A percentile compares a stretch with the other conserved stretches of the same genome.
These are phyloP conservation scores for Drosophila putrida DNA, from an alignment of 2,888 invertebrate genomes.

Conservation along the genomic window DNA sequence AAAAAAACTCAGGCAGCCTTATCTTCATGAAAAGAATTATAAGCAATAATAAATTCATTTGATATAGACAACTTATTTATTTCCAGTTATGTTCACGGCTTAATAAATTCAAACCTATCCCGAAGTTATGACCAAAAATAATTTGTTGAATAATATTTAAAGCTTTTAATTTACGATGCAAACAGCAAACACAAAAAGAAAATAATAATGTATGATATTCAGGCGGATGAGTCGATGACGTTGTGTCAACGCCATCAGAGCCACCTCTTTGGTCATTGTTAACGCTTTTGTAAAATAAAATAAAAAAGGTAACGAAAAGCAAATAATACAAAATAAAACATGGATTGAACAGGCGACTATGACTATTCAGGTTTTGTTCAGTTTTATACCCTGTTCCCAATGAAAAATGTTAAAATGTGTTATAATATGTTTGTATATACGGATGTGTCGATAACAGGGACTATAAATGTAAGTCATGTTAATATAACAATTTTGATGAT, in stretches of 20 bases:
- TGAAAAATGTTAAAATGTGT: background rate
- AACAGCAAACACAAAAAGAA: conserved; percentile 10
- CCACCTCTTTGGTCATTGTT: conserved; percentile 38
- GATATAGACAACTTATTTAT: background rate
- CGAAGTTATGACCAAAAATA: conserved; percentile 22
- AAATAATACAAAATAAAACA: conserved; percentile 34
- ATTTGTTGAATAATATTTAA: conserved; percentile 30
- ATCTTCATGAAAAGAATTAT: background rate
- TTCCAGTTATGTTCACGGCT: background rate
- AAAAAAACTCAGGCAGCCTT: background rate
- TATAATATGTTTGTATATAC: too few species aligned
- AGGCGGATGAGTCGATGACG: conserved; percentile 44
- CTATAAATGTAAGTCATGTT: too few species aligned
- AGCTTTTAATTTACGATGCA: conserved; percentile 55
- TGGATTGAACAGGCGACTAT: conserved; percentile 25
- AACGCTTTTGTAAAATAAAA: conserved; percentile 45
- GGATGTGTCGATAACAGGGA: too few species aligned
- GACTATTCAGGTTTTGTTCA: conserved; percentile 29
- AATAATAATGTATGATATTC: conserved; percentile 35
- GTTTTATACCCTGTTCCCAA: background rate
- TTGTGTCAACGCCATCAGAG: conserved; percentile 42
- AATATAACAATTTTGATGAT: background rate
- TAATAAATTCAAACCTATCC: conserved; percentile 2
- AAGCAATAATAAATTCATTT: background rate
- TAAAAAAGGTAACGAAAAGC: conserved; percentile 47